phyloP scores from a whole-genome alignment of 2,888 invertebrate species.

The Orthosia gothica region DNA sequence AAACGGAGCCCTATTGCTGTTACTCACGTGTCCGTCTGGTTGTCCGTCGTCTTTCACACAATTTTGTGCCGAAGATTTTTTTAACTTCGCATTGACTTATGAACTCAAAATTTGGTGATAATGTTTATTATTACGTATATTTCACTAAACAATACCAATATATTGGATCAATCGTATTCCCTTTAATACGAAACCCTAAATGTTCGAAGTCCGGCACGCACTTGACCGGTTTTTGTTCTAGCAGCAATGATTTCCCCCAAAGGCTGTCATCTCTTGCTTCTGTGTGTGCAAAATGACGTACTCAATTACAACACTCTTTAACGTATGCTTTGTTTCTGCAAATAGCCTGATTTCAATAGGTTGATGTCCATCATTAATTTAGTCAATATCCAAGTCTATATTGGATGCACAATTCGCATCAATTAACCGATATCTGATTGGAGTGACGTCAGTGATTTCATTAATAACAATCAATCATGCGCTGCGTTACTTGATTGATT shows the following conservation, averaged over 20 bases:
- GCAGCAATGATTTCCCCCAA: neutral
- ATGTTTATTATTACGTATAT: no score
- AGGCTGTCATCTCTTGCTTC: neutral
- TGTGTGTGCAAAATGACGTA: neutral
- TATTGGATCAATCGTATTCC: no score
- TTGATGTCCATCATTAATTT: conserved; percentile 1
- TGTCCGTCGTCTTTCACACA: no score
- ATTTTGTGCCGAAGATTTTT: no score
- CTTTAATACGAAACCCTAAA: no score
- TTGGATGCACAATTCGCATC: conserved; percentile 33
- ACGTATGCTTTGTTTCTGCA: neutral
- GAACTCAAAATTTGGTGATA: no score
- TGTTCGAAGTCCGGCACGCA: no score
- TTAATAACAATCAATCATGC: conserved; percentile 58
- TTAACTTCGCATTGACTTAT: no score
- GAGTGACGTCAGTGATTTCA: conserved; percentile 53
- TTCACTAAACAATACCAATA: no score
- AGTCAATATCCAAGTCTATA: conserved; percentile 1
- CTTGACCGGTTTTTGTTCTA: neutral
- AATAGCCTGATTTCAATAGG: neutral
- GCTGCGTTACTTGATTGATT: conserved; percentile 49
- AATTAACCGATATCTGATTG: conserved; percentile 54
- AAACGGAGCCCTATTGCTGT: no score
- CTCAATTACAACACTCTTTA: neutral
- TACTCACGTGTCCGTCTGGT: no score